phyloP scores from a whole-genome alignment of 2,113 vertebrate species.

The Tautogolabrus adspersus region DNA sequence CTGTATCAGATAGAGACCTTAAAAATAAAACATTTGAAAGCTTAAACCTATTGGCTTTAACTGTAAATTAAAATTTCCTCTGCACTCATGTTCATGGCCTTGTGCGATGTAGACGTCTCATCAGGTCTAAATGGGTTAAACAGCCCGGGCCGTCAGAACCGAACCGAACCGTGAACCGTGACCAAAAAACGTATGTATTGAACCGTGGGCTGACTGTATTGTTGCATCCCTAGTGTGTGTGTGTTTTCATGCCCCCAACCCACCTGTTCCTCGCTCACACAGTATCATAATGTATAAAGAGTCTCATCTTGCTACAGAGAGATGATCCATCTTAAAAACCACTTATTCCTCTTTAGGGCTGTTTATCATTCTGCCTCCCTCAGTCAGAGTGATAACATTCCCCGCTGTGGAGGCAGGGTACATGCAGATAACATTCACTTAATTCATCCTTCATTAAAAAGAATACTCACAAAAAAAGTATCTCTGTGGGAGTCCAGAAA shows the following conservation, averaged over 20 bases:
- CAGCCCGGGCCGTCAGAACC: too few species aligned
- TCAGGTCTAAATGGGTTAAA: too few species aligned
- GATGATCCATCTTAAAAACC: constrained; percentile 35
- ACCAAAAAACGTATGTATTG: too few species aligned
- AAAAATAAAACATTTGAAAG: too few species aligned
- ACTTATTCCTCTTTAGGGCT: constrained; percentile 42
- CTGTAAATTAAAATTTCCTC: too few species aligned
- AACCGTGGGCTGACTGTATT: too few species aligned
- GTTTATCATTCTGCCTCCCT: constrained; percentile 47
- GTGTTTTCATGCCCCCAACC: neutral
- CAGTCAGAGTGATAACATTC: constrained; percentile 18
- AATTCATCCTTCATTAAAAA: constrained; percentile 40
- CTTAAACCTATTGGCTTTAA: too few species aligned
- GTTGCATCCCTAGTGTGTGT: too few species aligned
- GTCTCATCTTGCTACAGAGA: constrained; percentile 44
- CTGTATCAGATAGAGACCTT: too few species aligned
- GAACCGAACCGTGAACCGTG: too few species aligned
- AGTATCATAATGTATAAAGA: constrained; percentile 23
- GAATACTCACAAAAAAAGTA: constrained; percentile 8
- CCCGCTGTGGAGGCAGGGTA: constrained; percentile 5
- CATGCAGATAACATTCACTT: constrained; percentile 28
- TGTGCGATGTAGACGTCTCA: too few species aligned
- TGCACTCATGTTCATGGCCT: too few species aligned
- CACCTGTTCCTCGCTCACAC: constrained; percentile 6
- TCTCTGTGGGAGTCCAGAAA: constrained; percentile 7